Conservation (phyloP, 2,113 vertebrate species). For the Phalacrocorax pelagicus region DNA sequence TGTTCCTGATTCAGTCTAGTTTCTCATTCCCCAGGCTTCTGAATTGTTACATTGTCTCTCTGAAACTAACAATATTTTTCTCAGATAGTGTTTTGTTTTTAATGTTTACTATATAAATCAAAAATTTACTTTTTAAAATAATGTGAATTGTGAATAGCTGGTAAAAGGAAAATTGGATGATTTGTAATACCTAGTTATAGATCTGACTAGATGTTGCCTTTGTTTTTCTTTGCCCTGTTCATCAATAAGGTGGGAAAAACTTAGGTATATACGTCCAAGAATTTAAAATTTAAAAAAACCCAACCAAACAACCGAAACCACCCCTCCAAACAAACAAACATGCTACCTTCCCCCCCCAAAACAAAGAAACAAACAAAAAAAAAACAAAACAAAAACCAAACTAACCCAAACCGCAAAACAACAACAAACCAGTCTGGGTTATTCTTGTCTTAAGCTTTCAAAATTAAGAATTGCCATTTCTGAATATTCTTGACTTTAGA, state of each 20-base stretch:
- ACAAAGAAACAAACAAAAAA: neutral
- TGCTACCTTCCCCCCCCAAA: no score
- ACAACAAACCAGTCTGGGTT: neutral
- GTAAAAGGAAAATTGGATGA: neutral
- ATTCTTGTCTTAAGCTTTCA: neutral
- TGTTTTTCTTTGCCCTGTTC: neutral
- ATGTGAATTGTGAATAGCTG: neutral
- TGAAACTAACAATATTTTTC: neutral
- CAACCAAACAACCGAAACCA: neutral
- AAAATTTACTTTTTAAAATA: neutral
- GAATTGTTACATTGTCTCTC: neutral
- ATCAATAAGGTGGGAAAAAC: neutral
- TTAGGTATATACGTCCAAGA: neutral
- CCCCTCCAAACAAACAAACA: neutral
- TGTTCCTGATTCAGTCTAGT: neutral
- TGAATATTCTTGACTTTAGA: neutral
- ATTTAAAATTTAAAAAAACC: neutral
- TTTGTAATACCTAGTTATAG: neutral
- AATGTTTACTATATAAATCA: neutral
- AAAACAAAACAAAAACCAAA: no score
- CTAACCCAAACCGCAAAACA: neutral
- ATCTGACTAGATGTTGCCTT: neutral
- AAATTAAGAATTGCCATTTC: neutral
- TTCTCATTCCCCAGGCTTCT: neutral
- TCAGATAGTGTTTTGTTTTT: neutral